Evolutionary conservation across 2,113 vertebrate species (phyloP).

Genomic region (Stigmatopora nigra): DNA sequence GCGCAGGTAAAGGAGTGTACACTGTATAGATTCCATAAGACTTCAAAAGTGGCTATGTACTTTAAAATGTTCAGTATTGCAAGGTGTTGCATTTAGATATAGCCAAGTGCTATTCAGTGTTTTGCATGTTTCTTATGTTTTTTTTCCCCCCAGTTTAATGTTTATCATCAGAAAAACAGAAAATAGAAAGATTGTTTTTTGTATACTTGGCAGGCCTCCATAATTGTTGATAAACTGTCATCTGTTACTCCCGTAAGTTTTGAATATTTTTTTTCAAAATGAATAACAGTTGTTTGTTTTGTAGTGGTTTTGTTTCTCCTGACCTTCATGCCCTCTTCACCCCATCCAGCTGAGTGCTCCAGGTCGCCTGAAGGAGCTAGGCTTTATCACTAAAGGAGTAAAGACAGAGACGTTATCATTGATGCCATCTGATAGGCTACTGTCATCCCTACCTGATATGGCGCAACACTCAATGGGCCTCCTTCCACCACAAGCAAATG

Average conservation of each 20-base stretch:
- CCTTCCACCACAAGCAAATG: conserved; percentile 55
- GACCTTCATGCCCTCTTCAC: conserved; percentile 3
- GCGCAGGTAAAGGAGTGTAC: conserved; percentile 58
- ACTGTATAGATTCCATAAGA: neutral
- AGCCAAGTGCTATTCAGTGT: no score
- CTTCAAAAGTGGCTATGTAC: neutral
- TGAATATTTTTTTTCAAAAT: neutral
- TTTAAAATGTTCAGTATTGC: neutral
- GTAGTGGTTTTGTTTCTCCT: neutral
- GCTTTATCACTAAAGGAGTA: conserved; percentile 62
- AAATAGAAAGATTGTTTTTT: no score
- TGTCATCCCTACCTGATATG: conserved; percentile 54
- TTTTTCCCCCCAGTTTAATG: no score
- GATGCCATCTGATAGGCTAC: conserved; percentile 58
- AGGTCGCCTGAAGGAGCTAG: conserved; percentile 55
- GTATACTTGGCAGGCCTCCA: conserved; percentile 59
- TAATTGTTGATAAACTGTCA: conserved; percentile 68
- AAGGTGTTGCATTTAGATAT: no score
- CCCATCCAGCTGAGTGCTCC: conserved; percentile 37
- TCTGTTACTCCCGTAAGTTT: conserved; percentile 58
- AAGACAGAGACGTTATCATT: conserved; percentile 57
- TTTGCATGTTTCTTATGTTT: no score
- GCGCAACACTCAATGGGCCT: conserved; percentile 40
- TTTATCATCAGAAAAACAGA: no score
- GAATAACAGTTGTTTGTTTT: neutral